Percentiles rank a stretch among this genome's conserved stretches.
Conservation (phyloP, 2,888 invertebrate species). For the Scaptomyza parva region DNA sequence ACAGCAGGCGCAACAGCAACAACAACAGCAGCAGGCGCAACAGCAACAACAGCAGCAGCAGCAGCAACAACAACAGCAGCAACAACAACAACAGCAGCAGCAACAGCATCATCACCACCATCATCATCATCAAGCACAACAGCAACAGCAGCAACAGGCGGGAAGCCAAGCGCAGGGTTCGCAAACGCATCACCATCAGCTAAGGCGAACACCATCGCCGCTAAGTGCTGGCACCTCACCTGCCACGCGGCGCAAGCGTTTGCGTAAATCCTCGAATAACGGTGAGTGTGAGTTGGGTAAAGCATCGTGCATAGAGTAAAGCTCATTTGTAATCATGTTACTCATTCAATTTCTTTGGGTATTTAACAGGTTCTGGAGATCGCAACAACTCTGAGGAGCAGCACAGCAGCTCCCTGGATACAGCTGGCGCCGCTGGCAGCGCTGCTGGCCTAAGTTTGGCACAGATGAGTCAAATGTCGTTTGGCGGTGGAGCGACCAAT, state of each 20-base stretch:
- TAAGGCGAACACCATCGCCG: conserved; percentile 85
- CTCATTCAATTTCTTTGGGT: conserved; percentile 3
- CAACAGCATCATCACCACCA: conserved; percentile 70
- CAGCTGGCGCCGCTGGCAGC: conserved; percentile 79
- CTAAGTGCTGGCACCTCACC: conserved; percentile 88
- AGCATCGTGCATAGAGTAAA: conserved; percentile 51
- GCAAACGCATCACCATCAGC: conserved; percentile 87
- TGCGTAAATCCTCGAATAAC: conserved; percentile 88
- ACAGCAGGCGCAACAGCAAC: conserved; percentile 87
- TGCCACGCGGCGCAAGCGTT: conserved; percentile 87
- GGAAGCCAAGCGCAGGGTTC: conserved; percentile 87
- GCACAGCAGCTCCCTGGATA: conserved; percentile 83
- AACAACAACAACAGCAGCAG: conserved; percentile 73
- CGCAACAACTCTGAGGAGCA: conserved; percentile 85
- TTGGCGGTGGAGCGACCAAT: conserved; percentile 83
- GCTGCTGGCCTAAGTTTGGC: conserved; percentile 84
- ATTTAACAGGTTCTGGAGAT: conserved; percentile 85
- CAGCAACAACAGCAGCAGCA: conserved; percentile 86
- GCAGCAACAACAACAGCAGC: conserved; percentile 83
- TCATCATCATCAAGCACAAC: conserved; percentile 75
- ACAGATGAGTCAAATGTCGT: conserved; percentile 86
- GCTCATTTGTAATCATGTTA: not conserved
- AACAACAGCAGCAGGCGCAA: conserved; percentile 85
- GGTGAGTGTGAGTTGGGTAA: conserved; percentile 84
- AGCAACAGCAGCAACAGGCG: conserved; percentile 87